phyloP scores from a whole-genome alignment of 2,113 vertebrate genomes.

The Sclerurus mexicanus region DNA sequence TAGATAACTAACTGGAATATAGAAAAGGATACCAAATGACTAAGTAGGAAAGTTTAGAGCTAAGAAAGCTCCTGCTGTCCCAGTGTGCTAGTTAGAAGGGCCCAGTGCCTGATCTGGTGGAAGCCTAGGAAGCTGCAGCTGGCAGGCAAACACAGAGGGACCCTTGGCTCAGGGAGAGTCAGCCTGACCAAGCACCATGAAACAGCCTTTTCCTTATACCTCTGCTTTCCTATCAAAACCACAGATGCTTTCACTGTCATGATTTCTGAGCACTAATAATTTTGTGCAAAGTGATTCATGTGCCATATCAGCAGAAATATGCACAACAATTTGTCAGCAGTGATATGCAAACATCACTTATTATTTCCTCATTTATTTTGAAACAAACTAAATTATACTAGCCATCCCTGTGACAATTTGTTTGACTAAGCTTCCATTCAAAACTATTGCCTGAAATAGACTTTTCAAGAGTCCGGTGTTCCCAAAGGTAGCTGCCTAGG shows the following conservation, averaged over 20 bases:
- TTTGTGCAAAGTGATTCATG: not conserved
- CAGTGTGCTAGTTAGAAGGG: not conserved
- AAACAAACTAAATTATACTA: not conserved
- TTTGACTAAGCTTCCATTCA: not conserved
- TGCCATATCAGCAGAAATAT: not conserved
- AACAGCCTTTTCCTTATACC: not conserved
- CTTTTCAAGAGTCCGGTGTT: not conserved
- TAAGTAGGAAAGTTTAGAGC: not conserved
- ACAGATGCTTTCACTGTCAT: not conserved
- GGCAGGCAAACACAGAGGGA: not conserved
- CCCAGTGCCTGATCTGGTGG: not conserved
- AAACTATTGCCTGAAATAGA: not conserved
- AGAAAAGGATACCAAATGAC: not conserved
- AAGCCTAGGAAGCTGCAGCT: not conserved
- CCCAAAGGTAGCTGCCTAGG: not conserved
- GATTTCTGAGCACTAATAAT: not conserved
- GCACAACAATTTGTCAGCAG: not conserved
- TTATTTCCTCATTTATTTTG: not conserved
- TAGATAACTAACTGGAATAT: not conserved
- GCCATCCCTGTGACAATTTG: not conserved
- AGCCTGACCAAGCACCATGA: not conserved
- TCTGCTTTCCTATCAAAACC: not conserved
- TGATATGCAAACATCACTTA: not conserved
- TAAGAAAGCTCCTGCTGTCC: not conserved
- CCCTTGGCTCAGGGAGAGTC: not conserved